Evolutionary conservation across 2,797 vertebrate genomes (phyloP), one percentile per base, ranked within the genome.

Genomic region (Pachyuromys duprasi): DNA sequence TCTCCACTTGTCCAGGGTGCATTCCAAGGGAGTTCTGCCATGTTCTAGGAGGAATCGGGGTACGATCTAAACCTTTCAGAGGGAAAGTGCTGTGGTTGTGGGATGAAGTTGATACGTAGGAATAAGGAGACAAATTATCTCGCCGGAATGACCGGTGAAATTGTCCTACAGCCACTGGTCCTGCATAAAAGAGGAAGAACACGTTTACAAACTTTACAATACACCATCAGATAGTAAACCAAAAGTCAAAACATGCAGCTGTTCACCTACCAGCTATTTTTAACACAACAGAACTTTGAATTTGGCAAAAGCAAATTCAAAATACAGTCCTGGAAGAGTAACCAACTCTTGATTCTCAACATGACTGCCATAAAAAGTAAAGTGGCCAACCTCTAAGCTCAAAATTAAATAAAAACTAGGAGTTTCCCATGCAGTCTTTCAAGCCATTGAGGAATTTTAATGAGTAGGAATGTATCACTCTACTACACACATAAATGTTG

Each of bases 11-110:
- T 67, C 97, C 97, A 96, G 98, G 97, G 26, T 98, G 93, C 95
- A 98, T 96, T 91, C 98, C 97, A 75, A 98, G 95, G 70, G 98
- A 97, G 91, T 95, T 97, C 93, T 98, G 98, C 98, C 98, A 98
- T 63, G 97, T 97, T 60, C 80, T 97, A 36, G 98, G 97, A 95
- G 99, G 98, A 72, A 98, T 90, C 5, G 98, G 98, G 95, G 98
- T 98, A 97, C 93, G 95, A 93, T 98, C 98, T 90, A 98, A 97
- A 78, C 95, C 81, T 69, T 96, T 97, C 75, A 96, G 57, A 8
- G 97, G 94, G 83, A 97, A 98, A 69, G 94, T 90, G 94, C 88
- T 89, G 53, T 96, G 94, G 95, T 94, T 96, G 95, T 98, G 98
- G 86, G 96, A 93, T 53, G 98, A 96, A 76, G 98, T 75, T 4